These are phyloP conservation scores for Tapera naevia DNA, from an alignment of 2,797 vertebrate species.

Conservation along the genomic window DNA sequence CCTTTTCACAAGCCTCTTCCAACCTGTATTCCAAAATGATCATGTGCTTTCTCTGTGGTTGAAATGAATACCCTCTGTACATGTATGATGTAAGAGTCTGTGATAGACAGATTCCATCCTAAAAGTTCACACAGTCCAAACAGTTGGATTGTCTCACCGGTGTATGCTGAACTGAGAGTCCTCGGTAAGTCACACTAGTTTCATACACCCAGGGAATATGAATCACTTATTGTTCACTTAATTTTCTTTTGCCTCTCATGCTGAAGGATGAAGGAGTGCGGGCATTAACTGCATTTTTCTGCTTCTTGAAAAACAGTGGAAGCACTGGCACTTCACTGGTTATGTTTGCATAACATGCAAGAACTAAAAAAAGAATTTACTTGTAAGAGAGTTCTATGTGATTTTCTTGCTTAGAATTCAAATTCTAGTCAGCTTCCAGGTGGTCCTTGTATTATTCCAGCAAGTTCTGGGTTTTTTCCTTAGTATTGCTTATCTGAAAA, in stretches of 20 bases:
- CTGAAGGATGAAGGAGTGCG: background rate
- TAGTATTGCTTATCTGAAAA: background rate
- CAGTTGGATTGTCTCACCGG: background rate
- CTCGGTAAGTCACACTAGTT: rapidly evolving
- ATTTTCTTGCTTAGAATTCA: background rate
- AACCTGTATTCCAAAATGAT: background rate
- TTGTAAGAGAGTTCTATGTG: background rate
- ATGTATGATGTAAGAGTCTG: background rate
- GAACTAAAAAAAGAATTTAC: background rate
- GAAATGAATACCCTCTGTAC: background rate
- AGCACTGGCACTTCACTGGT: background rate
- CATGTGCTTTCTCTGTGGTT: background rate
- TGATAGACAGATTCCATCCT: background rate
- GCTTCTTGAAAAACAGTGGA: background rate
- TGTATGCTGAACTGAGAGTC: background rate
- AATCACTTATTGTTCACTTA: background rate
- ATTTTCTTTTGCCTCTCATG: background rate
- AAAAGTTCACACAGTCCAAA: background rate
- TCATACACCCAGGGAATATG: background rate
- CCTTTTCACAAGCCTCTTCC: background rate
- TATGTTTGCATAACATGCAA: background rate
- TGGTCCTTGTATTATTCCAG: background rate
- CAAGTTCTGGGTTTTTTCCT: background rate
- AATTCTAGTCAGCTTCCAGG: background rate
- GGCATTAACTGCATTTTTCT: background rate